A percentile compares a stretch with the other conserved stretches of the same genome.
Conservation (phyloP, 2,113 vertebrate species). For the Brienomyrus brachyistius region DNA sequence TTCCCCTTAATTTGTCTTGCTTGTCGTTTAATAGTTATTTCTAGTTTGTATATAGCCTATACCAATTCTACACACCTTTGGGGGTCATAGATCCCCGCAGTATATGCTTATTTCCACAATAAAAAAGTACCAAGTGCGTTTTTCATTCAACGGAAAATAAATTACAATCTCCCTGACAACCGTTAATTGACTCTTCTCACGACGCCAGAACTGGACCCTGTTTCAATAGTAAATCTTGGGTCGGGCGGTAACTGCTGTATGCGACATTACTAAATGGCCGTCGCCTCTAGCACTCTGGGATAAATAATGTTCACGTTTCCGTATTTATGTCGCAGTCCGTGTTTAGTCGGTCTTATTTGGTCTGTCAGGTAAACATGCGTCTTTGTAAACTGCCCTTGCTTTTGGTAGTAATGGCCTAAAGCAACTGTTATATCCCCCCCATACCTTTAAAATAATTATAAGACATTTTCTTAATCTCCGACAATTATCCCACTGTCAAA, state of each 20-base stretch:
- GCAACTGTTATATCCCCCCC: background rate
- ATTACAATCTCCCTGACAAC: background rate
- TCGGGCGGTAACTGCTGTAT: background rate
- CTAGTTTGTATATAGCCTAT: background rate
- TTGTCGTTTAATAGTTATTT: background rate
- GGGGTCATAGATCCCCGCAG: background rate
- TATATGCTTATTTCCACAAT: background rate
- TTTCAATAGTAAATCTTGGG: background rate
- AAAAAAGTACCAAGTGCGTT: background rate
- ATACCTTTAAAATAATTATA: background rate
- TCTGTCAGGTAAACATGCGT: background rate
- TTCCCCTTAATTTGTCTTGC: background rate
- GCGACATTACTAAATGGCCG: background rate
- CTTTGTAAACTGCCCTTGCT: background rate
- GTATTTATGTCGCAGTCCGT: background rate
- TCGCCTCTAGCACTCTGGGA: background rate
- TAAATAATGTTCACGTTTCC: background rate
- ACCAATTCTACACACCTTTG: background rate
- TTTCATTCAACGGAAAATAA: background rate
- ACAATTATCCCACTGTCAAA: background rate
- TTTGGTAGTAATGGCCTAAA: background rate
- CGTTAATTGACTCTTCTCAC: background rate
- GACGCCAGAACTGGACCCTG: background rate
- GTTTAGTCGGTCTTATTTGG: background rate
- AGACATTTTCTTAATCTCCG: background rate